A percentile compares a stretch with the other conserved stretches of the same genome.
Evolutionary conservation across 1,140 invertebrate species (phyloP).

Genomic region (Proales similis): DNA sequence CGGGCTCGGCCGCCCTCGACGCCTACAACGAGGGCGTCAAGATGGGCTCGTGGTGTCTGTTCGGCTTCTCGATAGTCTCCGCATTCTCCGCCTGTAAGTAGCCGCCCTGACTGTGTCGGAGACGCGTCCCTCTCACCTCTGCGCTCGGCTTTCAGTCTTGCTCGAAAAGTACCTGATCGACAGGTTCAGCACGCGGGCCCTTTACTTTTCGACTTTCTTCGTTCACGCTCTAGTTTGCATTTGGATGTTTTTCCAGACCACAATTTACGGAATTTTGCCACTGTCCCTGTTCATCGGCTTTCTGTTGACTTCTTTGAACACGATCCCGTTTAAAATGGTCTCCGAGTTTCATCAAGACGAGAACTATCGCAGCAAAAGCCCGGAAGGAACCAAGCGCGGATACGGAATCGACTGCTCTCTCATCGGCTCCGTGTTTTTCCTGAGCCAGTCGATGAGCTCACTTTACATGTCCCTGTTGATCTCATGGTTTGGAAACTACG

Average conservation of each 20-base stretch:
- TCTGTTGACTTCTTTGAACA: constrained; percentile 17
- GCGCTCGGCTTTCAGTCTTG: too few species aligned
- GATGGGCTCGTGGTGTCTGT: constrained; percentile 37
- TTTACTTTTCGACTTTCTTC: constrained; percentile 31
- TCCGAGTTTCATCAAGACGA: constrained; percentile 37
- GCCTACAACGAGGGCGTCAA: constrained; percentile 21
- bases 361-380: not conserved
- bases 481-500: constrained; percentile 13
- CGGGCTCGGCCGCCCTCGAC: not conserved
- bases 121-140: too few species aligned
- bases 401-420: constrained; percentile 32
- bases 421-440: constrained; percentile 23
- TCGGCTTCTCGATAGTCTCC: constrained; percentile 20
- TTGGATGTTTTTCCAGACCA: not conserved
- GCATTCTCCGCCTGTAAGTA: constrained; percentile 16
- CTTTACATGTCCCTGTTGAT: constrained; percentile 29
- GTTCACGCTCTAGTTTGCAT: constrained; percentile 11
- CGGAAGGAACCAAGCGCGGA: constrained; percentile 12
- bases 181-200: not conserved
- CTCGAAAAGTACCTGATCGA: constrained; percentile 17
- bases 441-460: constrained; percentile 13
- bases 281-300: constrained; percentile 22
- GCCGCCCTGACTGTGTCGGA: too few species aligned
- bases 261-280: constrained; percentile 5
- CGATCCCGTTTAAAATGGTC: constrained; percentile 33